Evolutionary conservation across 2,888 invertebrate species (phyloP), one percentile per base, ranked within the genome.

Genomic region (Thalpophila matura): DNA sequence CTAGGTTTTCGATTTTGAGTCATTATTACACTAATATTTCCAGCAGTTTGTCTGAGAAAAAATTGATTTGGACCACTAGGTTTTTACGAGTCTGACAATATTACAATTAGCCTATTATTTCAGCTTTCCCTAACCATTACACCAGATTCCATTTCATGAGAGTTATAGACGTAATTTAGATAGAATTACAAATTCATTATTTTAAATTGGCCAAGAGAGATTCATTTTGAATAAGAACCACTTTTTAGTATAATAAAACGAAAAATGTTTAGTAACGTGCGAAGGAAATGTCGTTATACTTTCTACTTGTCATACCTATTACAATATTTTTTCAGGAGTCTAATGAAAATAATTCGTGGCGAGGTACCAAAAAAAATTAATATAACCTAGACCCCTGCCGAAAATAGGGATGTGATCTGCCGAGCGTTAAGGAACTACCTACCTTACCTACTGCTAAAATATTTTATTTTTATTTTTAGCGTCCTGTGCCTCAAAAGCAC

Each of bases 181-280:
- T 69, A 29, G 26, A 62, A 49, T 63, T 77, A 62, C 55, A 29
- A 57, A 38, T 51, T 54, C 2, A 69, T 74, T 69, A 69, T 42
- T 26, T 50, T 40, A 33, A 50, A 62, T 45, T 54, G 16, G 26
- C 7, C 22, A 31, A 14, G n/a, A 43, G 22, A 49, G 12, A 56
- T 53, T 10, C 24, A 35, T 53, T 70, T 55, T 37, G 20, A 68
- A 46, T 43, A 40, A 40, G 16, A 43, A 35, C 31, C 29, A 45
- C 33, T 35, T 47, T 60, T 40, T 47, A 27, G 2, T 51, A 9
- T 33, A 14, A 31, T 35, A 37, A 45, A 27, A 26, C 26, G 3
- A 27, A 24, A 22, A 29, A 35, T 22, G 14, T 43, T n/a, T 46
- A 9, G 24, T 33, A 51, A 26, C 10, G 12, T 42, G 53, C 27